These are phyloP conservation scores for Onthophagus taurus DNA, from an alignment of 1,140 invertebrate genomes.

Conservation along the genomic window DNA sequence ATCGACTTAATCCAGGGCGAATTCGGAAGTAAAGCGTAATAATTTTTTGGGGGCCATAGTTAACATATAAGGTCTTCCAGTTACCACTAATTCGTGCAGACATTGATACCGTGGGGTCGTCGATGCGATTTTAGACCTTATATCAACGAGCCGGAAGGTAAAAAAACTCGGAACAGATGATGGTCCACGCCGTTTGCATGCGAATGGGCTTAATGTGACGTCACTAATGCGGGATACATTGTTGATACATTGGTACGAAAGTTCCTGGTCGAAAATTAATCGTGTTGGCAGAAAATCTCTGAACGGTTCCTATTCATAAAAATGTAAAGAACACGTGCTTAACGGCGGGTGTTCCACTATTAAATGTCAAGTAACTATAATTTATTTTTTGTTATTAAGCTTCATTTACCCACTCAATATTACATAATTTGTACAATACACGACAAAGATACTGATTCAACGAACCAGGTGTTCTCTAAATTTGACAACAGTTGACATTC, in stretches of 20 bases:
- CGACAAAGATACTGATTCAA: no score
- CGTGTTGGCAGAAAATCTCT: no score
- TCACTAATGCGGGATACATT: slow-evolving; percentile 36
- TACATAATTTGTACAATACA: no score
- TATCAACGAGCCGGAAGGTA: slow-evolving; percentile 7
- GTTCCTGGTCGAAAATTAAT: no score
- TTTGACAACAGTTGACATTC: slow-evolving; percentile 34
- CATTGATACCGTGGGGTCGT: slow-evolving; percentile 26
- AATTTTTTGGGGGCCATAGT: slow-evolving; percentile 29
- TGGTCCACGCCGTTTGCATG: slow-evolving; percentile 33
- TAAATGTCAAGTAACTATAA: no score
- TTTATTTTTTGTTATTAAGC: no score
- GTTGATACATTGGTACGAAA: no score
- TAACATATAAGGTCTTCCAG: slow-evolving; percentile 23
- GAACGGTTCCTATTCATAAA: no score
- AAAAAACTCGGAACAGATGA: slow-evolving; percentile 36
- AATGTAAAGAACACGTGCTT: no score
- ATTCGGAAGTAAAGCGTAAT: slow-evolving; percentile 21
- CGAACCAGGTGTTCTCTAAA: slow-evolving; percentile 31
- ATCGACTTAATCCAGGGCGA: slow-evolving; percentile 9
- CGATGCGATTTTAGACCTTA: slow-evolving; percentile 17
- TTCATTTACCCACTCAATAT: no score
- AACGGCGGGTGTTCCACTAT: no score
- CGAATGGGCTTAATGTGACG: slow-evolving; percentile 36
- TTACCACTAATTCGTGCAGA: slow-evolving; percentile 32